A percentile compares a stretch with the other conserved stretches of the same genome.
phyloP scores from a whole-genome alignment of 2,888 invertebrate genomes.

The Drosophila yooni region DNA sequence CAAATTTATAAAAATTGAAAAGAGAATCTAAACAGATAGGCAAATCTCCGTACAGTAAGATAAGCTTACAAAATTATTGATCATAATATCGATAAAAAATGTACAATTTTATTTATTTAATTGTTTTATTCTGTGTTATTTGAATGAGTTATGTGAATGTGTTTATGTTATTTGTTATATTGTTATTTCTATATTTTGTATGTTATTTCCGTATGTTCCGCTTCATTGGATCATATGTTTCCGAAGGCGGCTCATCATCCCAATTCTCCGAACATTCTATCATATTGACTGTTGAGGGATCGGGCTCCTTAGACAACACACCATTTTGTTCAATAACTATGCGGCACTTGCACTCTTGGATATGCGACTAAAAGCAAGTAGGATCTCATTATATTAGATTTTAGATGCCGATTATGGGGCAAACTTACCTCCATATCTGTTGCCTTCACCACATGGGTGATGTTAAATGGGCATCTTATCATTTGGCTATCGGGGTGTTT shows the following conservation, averaged over 20 bases:
- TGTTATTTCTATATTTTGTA: too few species aligned
- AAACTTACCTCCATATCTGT: slow-evolving; percentile 10
- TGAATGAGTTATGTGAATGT: not conserved
- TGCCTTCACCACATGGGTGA: not conserved
- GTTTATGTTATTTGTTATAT: too few species aligned
- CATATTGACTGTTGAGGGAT: not conserved
- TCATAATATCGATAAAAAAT: not conserved
- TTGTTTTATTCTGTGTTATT: not conserved
- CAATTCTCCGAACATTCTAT: slow-evolving; percentile 13
- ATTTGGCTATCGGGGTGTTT: not conserved
- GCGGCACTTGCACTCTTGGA: not conserved
- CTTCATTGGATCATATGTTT: not conserved
- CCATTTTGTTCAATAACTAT: not conserved
- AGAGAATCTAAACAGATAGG: too few species aligned
- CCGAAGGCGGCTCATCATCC: slow-evolving; percentile 16
- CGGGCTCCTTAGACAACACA: not conserved
- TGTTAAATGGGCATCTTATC: slow-evolving; percentile 9
- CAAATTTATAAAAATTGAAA: not conserved
- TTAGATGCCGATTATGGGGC: not conserved
- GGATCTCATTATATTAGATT: too few species aligned
- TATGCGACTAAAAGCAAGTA: slow-evolving; percentile 4
- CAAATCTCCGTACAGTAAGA: not conserved
- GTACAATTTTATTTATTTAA: not conserved
- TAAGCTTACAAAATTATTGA: not conserved
- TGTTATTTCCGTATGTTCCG: too few species aligned